phyloP scores from a whole-genome alignment of 2,888 invertebrate species.

The Herminia tarsipennalis region DNA sequence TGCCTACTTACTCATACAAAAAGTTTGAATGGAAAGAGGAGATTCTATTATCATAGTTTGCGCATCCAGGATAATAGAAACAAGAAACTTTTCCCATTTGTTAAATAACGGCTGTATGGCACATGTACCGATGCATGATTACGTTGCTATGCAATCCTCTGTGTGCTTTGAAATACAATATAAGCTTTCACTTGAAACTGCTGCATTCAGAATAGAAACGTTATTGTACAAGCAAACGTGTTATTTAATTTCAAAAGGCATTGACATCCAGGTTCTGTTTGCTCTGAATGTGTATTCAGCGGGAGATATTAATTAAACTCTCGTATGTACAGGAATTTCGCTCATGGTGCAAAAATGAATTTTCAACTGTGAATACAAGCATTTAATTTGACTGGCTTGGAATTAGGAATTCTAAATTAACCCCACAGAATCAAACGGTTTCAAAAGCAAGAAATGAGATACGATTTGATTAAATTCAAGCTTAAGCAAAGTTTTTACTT shows the following conservation, averaged over 20 bases:
- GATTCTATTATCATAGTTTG: not conserved
- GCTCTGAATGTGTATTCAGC: not conserved
- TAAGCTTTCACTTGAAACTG: conserved; percentile 35
- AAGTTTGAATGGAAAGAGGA: too few relatives aligned
- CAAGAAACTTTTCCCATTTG: conserved; percentile 12
- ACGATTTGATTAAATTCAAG: not conserved
- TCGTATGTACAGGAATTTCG: too few relatives aligned
- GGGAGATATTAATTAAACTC: not conserved
- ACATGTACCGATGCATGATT: conserved; percentile 14
- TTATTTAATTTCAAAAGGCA: conserved; percentile 24
- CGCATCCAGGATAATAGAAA: conserved; percentile 5
- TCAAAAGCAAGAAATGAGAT: too few relatives aligned
- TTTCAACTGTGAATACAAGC: too few relatives aligned
- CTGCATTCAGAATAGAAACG: conserved; percentile 30
- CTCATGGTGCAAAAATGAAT: too few relatives aligned
- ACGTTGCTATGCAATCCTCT: conserved; percentile 11
- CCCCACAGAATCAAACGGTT: too few relatives aligned
- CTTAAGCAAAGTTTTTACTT: not conserved
- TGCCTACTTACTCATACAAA: too few relatives aligned
- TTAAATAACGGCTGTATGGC: conserved; percentile 4
- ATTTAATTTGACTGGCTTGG: not conserved
- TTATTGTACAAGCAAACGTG: conserved; percentile 19
- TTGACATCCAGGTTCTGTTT: conserved; percentile 16
- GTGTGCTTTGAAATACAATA: conserved; percentile 30
- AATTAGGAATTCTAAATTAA: not conserved